A percentile compares a stretch with the other conserved stretches of the same genome.
Evolutionary conservation across 1,140 invertebrate genomes (phyloP).

Genomic region (Drosophila albomicans): DNA sequence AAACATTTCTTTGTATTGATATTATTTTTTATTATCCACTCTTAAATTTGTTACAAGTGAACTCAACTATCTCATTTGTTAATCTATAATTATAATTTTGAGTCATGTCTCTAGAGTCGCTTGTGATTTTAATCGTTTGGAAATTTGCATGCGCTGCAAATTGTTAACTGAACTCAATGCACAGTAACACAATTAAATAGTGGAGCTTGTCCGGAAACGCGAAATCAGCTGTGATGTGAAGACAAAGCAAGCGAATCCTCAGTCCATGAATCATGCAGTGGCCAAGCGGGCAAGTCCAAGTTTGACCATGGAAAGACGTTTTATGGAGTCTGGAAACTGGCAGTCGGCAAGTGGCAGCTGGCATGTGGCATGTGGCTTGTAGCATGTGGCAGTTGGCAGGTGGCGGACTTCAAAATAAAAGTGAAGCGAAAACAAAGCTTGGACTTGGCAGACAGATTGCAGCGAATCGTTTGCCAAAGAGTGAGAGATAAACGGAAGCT

Average conservation of each 20-base stretch:
- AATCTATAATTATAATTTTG: not conserved
- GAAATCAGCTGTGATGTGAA: slow-evolving; percentile 46
- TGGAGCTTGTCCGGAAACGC: slow-evolving; percentile 70
- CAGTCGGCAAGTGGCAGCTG: slow-evolving; percentile 27
- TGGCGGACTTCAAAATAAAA: slow-evolving; percentile 53
- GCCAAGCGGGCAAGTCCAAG: slow-evolving; percentile 38
- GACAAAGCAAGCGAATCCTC: slow-evolving; percentile 29
- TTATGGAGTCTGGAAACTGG: slow-evolving; percentile 19
- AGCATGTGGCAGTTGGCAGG: slow-evolving; percentile 22
- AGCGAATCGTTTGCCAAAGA: slow-evolving; percentile 41
- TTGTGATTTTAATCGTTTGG: slow-evolving; percentile 17
- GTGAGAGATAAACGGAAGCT: slow-evolving; percentile 69
- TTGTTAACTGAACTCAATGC: slow-evolving; percentile 42
- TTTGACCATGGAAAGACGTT: slow-evolving; percentile 22
- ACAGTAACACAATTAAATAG: slow-evolving; percentile 77
- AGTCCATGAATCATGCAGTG: slow-evolving; percentile 49
- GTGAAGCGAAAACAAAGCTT: slow-evolving; percentile 17
- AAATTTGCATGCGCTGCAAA: slow-evolving; percentile 48
- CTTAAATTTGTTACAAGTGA: too few species aligned
- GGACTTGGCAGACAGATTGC: slow-evolving; percentile 53
- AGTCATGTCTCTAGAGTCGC: not conserved
- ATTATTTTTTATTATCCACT: not conserved
- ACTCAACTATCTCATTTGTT: not conserved
- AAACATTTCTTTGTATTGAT: not conserved
- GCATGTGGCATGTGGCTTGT: slow-evolving; percentile 10